Conservation (phyloP, 2,888 invertebrate species). For the Aleiodes alternator region DNA sequence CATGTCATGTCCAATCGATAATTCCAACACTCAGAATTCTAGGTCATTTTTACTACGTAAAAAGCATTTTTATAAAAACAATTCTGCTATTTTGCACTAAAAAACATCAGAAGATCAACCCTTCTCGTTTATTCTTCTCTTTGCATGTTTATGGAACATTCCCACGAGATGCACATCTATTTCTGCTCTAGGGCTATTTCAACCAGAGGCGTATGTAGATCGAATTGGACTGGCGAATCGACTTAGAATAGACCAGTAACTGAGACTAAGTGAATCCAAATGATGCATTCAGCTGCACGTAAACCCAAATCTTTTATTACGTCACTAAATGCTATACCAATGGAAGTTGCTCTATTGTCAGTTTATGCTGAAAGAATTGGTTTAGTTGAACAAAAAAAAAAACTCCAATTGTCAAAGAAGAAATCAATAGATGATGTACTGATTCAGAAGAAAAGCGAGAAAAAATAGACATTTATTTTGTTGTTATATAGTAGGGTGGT, state of each 20-base stretch:
- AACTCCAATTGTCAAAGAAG: no score
- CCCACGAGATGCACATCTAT: constrained; percentile 56
- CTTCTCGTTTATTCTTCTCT: constrained; percentile 19
- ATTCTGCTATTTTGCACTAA: no score
- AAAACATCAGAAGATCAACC: neutral
- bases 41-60: no score
- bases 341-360: neutral
- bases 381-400: neutral
- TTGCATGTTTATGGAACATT: constrained; percentile 53
- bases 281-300: neutral
- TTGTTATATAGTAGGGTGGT: no score
- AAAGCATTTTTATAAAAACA: no score
- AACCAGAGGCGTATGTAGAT: constrained; percentile 59
- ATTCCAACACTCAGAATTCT: no score
- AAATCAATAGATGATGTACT: no score
- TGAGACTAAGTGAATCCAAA: neutral
- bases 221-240: constrained; percentile 45
- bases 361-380: neutral
- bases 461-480: no score
- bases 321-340: neutral
- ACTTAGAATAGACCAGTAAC: constrained; percentile 34
- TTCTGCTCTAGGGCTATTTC: constrained; percentile 59
- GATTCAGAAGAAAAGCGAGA: no score
- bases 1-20: no score
- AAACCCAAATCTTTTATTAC: neutral